Evolutionary conservation across 2,113 vertebrate genomes (phyloP).

Genomic region (Daboia siamensis): DNA sequence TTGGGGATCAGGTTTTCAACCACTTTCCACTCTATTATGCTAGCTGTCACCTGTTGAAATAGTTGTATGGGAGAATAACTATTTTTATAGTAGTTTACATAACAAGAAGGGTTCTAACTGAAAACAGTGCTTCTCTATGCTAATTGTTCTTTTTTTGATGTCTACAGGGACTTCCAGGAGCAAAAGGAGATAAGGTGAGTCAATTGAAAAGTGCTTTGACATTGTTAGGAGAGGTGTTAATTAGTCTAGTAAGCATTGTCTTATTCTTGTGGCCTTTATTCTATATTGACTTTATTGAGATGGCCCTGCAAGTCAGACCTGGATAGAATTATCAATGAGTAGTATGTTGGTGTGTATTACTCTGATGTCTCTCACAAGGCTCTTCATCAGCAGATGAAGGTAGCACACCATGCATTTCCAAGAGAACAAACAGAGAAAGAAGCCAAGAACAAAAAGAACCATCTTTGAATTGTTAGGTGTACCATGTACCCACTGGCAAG

Average conservation of each 20-base stretch:
- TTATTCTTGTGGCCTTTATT: not conserved
- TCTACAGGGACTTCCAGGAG: constrained; percentile 83
- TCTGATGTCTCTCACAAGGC: not conserved
- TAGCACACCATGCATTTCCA: not conserved
- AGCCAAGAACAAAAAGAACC: not conserved
- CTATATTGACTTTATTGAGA: not conserved
- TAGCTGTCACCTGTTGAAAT: not conserved
- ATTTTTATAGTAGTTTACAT: not conserved
- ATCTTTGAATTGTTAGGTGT: not conserved
- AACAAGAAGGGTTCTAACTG: fast-evolving
- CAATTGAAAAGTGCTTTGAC: fast-evolving
- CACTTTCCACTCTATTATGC: not conserved
- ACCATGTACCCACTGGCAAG: not conserved
- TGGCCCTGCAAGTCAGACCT: not conserved
- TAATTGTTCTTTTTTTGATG: constrained; percentile 46
- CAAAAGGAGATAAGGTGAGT: constrained; percentile 92
- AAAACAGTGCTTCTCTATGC: not conserved
- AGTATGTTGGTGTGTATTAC: not conserved
- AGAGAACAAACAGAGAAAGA: not conserved
- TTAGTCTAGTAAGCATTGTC: not conserved
- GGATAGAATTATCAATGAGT: not conserved
- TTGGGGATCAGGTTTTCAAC: not conserved
- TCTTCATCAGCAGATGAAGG: not conserved
- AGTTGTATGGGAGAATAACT: not conserved
- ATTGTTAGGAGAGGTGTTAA: not conserved